Evolutionary conservation across 2,113 vertebrate species (phyloP).

Genomic region (Leptobrachium leishanense): DNA sequence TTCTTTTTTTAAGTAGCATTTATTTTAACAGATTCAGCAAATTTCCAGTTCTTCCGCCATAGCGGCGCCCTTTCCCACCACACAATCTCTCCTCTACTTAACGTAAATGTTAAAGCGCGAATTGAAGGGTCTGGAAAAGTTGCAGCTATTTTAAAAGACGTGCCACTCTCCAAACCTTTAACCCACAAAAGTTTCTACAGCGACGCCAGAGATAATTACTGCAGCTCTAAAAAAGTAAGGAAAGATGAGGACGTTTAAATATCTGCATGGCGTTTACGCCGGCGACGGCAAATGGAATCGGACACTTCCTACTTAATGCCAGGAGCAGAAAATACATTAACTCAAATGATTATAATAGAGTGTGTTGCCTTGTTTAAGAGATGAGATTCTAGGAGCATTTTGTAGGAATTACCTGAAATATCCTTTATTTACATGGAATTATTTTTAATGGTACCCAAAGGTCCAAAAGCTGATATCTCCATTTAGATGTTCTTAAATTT

Average conservation of each 20-base stretch:
- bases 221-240: background rate
- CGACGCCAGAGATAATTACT: constrained; percentile 24
- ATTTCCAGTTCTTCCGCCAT: background rate
- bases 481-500: too few relatives aligned
- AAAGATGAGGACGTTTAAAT: constrained; percentile 19
- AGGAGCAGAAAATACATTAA: constrained; percentile 41
- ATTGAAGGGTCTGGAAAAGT: background rate
- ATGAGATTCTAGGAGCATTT: constrained; percentile 5
- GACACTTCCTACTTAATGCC: constrained; percentile 24
- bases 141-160: constrained; percentile 38
- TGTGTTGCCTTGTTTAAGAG: background rate
- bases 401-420: constrained; percentile 6
- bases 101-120: constrained; percentile 17
- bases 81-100: constrained; percentile 4
- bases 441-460: too few relatives aligned
- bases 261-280: constrained; percentile 33
- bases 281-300: constrained; percentile 27
- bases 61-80: background rate
- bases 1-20: too few relatives aligned
- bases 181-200: constrained; percentile 14
- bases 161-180: constrained; percentile 14
- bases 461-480: too few relatives aligned
- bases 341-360: constrained; percentile 36
- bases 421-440: background rate
- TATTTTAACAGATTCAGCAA: constrained; percentile 5